Conservation (phyloP, 2,888 invertebrate genomes). For the Xylota sylvarum region DNA sequence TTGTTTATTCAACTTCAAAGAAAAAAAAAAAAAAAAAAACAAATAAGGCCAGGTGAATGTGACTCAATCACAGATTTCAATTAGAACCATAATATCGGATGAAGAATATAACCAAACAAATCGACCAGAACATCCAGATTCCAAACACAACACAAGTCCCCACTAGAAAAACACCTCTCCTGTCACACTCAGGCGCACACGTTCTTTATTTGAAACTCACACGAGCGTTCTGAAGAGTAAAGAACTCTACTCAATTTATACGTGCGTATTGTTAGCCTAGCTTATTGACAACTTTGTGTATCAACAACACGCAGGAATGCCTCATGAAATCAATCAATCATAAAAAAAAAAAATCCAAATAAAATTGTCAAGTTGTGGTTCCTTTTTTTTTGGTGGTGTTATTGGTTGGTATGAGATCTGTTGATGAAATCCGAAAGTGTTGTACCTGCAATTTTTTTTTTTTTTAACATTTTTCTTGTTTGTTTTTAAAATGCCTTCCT, state of each 20-base stretch:
- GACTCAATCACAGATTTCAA: constrained; percentile 22
- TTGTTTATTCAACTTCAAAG: neutral
- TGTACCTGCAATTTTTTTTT: constrained; percentile 24
- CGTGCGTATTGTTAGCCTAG: constrained; percentile 31
- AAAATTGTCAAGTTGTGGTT: constrained; percentile 16
- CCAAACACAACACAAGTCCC: neutral
- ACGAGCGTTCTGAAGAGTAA: constrained; percentile 10
- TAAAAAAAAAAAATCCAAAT: constrained; percentile 32
- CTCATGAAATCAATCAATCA: constrained; percentile 42
- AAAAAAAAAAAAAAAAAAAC: too few species aligned
- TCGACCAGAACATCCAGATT: constrained; percentile 39
- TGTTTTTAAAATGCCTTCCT: neutral
- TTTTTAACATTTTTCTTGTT: neutral
- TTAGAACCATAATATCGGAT: constrained; percentile 7
- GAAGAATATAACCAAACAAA: constrained; percentile 7
- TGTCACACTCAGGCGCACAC: constrained; percentile 17
- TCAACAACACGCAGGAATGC: constrained; percentile 38
- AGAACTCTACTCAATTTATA: constrained; percentile 26
- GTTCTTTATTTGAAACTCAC: constrained; percentile 28
- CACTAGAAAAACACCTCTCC: neutral
- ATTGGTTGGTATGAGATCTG: neutral
- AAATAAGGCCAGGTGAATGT: constrained; percentile 13
- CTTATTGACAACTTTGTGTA: constrained; percentile 25
- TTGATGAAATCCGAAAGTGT: constrained; percentile 52
- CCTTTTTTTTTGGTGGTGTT: neutral